Conservation (phyloP, 2,113 vertebrate genomes). For the Heptranchias perlo region DNA sequence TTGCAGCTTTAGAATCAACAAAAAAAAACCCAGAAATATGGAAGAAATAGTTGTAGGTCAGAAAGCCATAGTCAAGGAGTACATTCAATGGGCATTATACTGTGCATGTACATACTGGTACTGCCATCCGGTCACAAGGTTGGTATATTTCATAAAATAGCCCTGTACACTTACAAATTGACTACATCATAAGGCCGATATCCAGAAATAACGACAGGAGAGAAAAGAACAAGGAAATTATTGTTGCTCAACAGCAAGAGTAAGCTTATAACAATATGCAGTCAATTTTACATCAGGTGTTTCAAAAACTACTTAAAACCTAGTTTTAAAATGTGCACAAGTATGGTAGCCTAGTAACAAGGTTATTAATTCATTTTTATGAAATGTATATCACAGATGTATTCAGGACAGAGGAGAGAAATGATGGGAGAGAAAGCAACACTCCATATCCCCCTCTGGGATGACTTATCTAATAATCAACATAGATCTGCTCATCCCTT, state of each 20-base stretch:
- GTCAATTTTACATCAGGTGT: not conserved
- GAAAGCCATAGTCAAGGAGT: not conserved
- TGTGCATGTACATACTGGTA: slow-evolving; percentile 70
- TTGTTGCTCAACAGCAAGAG: not conserved
- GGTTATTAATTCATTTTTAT: too few species aligned
- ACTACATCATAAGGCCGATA: slow-evolving; percentile 4
- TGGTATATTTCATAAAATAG: slow-evolving; percentile 97
- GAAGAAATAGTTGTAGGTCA: not conserved
- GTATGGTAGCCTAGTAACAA: not conserved
- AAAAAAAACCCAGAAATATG: not conserved
- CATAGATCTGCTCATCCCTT: too few species aligned
- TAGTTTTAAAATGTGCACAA: not conserved
- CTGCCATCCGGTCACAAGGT: slow-evolving; percentile 96
- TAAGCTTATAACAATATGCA: not conserved
- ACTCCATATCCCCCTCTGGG: too few species aligned
- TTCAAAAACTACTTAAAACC: not conserved
- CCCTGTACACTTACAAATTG: slow-evolving; percentile 96
- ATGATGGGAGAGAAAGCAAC: too few species aligned
- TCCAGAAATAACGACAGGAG: not conserved
- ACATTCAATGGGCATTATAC: not conserved
- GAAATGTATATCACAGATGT: too few species aligned
- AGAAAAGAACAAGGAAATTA: not conserved
- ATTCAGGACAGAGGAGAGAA: too few species aligned
- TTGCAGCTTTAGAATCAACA: not conserved
- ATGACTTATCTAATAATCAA: too few species aligned